Evolutionary conservation across 2,797 vertebrate genomes (phyloP).

Genomic region (Amazonetta brasiliensis): DNA sequence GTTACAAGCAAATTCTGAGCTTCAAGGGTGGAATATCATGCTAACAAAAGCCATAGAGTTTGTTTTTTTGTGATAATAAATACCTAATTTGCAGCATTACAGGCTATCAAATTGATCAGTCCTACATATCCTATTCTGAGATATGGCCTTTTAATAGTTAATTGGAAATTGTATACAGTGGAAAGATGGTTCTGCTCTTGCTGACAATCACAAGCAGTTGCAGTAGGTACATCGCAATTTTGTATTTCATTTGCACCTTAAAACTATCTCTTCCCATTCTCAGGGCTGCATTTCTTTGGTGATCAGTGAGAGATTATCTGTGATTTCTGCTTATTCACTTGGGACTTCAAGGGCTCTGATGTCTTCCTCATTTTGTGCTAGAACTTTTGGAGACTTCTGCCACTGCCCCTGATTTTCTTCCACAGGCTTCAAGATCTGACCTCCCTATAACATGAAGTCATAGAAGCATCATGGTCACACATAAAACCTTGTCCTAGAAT

Average conservation of each 20-base stretch:
- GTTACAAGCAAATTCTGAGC: neutral
- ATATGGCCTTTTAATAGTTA: neutral
- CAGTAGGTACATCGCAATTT: neutral
- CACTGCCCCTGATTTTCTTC: neutral
- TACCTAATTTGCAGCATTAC: neutral
- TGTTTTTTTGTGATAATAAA: neutral
- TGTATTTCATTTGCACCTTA: accelerated
- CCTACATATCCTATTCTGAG: neutral
- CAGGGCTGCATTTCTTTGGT: neutral
- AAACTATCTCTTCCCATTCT: neutral
- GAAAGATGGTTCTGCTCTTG: neutral
- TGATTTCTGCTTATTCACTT: neutral
- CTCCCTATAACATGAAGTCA: neutral
- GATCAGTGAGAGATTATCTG: neutral
- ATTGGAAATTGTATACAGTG: neutral
- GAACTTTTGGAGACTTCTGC: neutral
- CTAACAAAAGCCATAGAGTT: neutral
- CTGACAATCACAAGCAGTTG: neutral
- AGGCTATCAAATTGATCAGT: neutral
- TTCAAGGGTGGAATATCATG: neutral
- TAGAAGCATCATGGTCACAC: neutral
- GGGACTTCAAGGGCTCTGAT: neutral
- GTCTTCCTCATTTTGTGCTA: neutral
- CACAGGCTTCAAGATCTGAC: neutral
- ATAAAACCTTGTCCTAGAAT: neutral